Base-by-base conservation (phyloP, 2,113 vertebrate species). In the Eublepharis macularius region DNA sequence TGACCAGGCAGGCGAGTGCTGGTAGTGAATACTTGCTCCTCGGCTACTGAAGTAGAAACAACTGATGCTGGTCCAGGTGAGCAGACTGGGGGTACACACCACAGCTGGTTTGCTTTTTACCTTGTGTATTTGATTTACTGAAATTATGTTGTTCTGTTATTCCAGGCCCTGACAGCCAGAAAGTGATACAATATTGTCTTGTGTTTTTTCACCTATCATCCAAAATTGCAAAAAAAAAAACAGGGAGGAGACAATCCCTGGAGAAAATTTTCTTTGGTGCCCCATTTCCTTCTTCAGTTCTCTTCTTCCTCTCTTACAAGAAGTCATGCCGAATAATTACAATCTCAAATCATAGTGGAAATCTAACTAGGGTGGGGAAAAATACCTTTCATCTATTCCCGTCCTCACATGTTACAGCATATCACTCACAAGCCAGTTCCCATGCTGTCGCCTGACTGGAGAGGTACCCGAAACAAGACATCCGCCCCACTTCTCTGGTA, bases 391-490 rank as follows among this genome's bases (percentile, higher is more conserved):
- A 68, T 89, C 87, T 91, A 6, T 70, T 85, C 84, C 89, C 88
- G 41, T 57, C 81, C 43, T 60, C 66, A 85, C 82, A 87, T 77
- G 77, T 92, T 83, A 80, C 65, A 90, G 76, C 69, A 43, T 4
- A 74, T 87, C 87, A 87, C 80, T 85, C 63, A 68, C 79, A 86
- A 88, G 65, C 26, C 41, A 78, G 29, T 87, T 91, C 80, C 68
- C 41, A 87, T 86, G 82, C 43, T 49, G 80, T 11, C 0, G 0
- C 80, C 39, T 82, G n/a, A 91, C 43, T 74, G 91, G 89, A 87
- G 80, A 74, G 57, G 51, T 86, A 89, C 90, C 88, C 90, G 83
- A 85, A 90, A 75, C 49, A 90, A 87, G 76, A 87, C 39, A 89
- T 51, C 84, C 60, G 63, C 81, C 8, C 80, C 70, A 24, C 73